Base-by-base conservation (phyloP, 2,888 invertebrate species). In the Icerya purchasi region DNA sequence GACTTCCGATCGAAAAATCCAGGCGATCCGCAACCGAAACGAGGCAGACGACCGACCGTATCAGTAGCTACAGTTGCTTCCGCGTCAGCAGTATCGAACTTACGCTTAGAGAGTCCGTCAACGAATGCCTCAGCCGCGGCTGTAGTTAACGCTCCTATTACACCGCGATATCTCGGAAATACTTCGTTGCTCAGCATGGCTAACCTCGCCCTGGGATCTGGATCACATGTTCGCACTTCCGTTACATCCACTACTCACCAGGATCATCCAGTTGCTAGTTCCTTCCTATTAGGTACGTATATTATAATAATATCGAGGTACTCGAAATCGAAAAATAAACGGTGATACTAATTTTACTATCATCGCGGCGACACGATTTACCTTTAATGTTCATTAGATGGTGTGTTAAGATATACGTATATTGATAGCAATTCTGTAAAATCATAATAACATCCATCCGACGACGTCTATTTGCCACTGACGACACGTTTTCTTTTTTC, bases 1-100 rank as follows among this genome's bases (percentile, higher is more conserved):
- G 86, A 86, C 69, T 84, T 84, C 68, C 77, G 85, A 64, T 82
- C 83, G 64, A 75, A 82, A 64, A 83, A 86, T 72, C 84, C 85
- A 0, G 84, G 86, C 65, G 73, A 79, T 2, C 79, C 83, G 0
- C 25, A 61, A 18, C 60, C 63, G 2, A 57, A 61, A 54, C 57
- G 63, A 54, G 63, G 63, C 14, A 58, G 63, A 36, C 59, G 63
- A n/a, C 2, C 10, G 2, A 19, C 36, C 36, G 20, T 58, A 61
- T 5, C 36, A 14, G 36, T 36, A 36, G 36, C 36, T 5, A 36
- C 8, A 8, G 36, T 36, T 36, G 19, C 61, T 59, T 1, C 55
- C 59, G 36, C 36, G 18, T 18, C 54, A 22, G 54, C 54, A 2
- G 21, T 21, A 8, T 53, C 53, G 53, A 53, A 19, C 53, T 5